Percentiles rank a stretch among this genome's conserved stretches.
Evolutionary conservation across 1,140 invertebrate species (phyloP).

Genomic region (Charaxes varanes): DNA sequence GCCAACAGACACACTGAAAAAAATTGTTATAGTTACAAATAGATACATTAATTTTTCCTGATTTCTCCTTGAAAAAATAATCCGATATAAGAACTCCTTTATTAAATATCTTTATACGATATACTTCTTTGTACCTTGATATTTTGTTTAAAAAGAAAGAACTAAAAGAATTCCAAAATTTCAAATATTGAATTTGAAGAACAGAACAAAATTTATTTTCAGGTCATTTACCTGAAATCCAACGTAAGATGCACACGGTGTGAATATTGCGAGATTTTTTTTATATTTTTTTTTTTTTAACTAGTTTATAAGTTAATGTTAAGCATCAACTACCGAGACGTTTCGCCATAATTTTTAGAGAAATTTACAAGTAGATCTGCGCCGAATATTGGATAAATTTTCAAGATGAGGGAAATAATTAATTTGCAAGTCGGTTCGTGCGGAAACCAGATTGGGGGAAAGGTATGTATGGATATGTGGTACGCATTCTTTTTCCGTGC

Average conservation of each 20-base stretch:
- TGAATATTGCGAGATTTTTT: conserved; percentile 47
- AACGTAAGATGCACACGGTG: conserved; percentile 50
- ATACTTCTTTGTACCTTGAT: conserved; percentile 7
- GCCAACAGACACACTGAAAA: too few species aligned
- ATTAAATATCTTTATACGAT: too few species aligned
- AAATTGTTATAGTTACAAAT: too few species aligned
- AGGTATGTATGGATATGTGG: conserved; percentile 49
- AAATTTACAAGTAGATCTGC: conserved; percentile 60
- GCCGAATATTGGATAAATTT: conserved; percentile 41
- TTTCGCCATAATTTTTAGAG: conserved; percentile 38
- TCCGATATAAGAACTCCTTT: background rate
- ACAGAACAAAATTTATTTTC: conserved; percentile 2
- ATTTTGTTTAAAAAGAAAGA: conserved; percentile 8
- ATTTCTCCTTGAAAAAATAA: too few species aligned
- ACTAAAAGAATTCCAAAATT: conserved; percentile 38
- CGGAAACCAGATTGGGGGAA: conserved; percentile 63
- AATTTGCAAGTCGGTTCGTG: conserved; percentile 59
- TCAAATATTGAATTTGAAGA: conserved; percentile 19
- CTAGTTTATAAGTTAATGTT: conserved; percentile 64
- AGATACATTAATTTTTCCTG: too few species aligned
- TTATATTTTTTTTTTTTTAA: conserved; percentile 55
- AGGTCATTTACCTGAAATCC: conserved; percentile 55
- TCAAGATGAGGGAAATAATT: conserved; percentile 67
- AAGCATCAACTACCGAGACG: conserved; percentile 42
- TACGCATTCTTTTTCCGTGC: too few species aligned